Base-by-base conservation (phyloP, 2,797 vertebrate genomes). In the Liasis olivaceus region DNA sequence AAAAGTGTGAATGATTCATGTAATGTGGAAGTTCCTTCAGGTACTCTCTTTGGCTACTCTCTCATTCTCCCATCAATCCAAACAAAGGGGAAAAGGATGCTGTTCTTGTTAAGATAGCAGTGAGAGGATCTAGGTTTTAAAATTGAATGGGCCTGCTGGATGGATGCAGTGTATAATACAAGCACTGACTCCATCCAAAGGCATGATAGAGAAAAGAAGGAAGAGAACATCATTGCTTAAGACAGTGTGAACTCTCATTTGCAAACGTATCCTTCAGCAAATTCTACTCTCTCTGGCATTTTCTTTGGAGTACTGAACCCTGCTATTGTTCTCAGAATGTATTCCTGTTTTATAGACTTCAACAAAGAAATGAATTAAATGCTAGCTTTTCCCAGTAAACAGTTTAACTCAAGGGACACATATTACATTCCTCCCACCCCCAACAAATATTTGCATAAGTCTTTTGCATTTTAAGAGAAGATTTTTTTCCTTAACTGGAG, bases 401-500 rank as follows among this genome's bases (percentile, higher is more conserved):
- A 72, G 28, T 66, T 89, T 89, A 72, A 66, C n/a, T 20, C 88
- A 89, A 28, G 60, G 89, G 14, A 60, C 56, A 24, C 72, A 36
- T 26, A n/a, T 93, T 89, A 91, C 90, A 1, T 93, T 92, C 20
- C 36, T 91, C 92, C 81, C 54, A 66, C 69, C 72, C 36, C 1
- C 36, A 81, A 81, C 47, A 24, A 1, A 0, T 87, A 47, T 92
- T 94, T 96, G 87, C 12, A 89, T 4, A 93, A 11, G 13, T 91
- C 3, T 1, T 90, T 22, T 93, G 26, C 4, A 85, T 90, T 95
- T 93, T 89, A 64, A 90, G 62, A 51, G 0, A 66, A 31, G 4
- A 85, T 36, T 84, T 59, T 90, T 63, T 47, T 9, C 1, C 26
- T 28, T 77, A 93, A 36, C 28, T 62, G 20, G 3, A 93, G 24